Evolutionary conservation across 2,113 vertebrate genomes (phyloP).

Genomic region (Casuarius casuarius): DNA sequence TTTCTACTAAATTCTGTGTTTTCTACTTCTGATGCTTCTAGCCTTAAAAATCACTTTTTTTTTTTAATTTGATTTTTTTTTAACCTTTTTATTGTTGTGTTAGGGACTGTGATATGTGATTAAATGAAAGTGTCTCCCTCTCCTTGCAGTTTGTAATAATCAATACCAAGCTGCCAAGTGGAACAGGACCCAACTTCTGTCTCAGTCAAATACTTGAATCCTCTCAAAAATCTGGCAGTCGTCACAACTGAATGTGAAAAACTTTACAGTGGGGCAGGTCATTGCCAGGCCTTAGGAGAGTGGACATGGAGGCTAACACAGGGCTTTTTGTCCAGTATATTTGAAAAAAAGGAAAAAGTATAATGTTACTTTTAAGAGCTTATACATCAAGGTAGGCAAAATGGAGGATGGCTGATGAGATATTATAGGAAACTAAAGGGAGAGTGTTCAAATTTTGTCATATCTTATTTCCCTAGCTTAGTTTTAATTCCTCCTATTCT

Average conservation of each 20-base stretch:
- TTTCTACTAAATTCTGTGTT: neutral
- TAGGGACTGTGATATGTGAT: neutral
- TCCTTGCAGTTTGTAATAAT: neutral
- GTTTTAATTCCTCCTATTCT: neutral
- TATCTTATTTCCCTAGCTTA: neutral
- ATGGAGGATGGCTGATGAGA: neutral
- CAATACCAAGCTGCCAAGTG: neutral
- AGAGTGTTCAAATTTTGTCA: neutral
- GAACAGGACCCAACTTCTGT: neutral
- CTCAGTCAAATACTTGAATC: neutral
- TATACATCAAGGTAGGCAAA: neutral
- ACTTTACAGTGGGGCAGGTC: neutral
- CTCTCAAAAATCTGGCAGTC: neutral
- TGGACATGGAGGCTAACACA: neutral
- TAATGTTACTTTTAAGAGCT: neutral
- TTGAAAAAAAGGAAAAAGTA: neutral
- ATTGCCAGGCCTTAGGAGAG: neutral
- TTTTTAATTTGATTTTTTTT: neutral
- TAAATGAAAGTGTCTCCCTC: neutral
- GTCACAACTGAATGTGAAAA: neutral
- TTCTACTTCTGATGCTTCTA: neutral
- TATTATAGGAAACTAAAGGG: neutral
- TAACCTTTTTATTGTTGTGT: neutral
- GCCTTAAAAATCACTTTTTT: neutral
- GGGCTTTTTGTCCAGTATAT: neutral